Percentiles rank a stretch among this genome's conserved stretches.
Conservation (phyloP, 1,140 invertebrate genomes). For the Chlorops oryzae region DNA sequence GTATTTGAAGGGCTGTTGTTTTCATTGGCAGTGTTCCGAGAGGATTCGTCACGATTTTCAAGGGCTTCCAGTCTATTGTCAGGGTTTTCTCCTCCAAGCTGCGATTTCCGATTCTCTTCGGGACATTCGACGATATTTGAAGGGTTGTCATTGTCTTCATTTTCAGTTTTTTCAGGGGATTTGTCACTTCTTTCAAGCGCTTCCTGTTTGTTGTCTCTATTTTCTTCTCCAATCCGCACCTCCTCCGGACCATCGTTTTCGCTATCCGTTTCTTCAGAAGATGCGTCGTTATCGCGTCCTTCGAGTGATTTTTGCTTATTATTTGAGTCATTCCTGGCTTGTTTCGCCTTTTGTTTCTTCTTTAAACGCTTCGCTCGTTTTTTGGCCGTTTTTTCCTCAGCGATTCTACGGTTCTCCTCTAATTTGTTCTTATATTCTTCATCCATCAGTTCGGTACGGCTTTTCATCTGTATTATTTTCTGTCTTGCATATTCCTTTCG, state of each 20-base stretch:
- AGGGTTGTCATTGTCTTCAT: no score
- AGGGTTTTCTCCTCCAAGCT: neutral
- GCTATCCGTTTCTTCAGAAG: neutral
- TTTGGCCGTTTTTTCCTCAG: constrained; percentile 77
- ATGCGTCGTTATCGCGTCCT: constrained; percentile 7
- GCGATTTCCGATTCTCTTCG: neutral
- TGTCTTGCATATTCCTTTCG: constrained; percentile 92
- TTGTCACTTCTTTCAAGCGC: neutral
- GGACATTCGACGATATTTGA: no score
- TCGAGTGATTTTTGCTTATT: constrained; percentile 20
- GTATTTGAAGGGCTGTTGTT: no score
- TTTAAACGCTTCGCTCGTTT: constrained; percentile 77
- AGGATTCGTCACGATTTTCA: neutral
- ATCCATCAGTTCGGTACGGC: constrained; percentile 69
- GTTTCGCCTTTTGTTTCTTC: constrained; percentile 61
- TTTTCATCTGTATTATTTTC: constrained; percentile 85
- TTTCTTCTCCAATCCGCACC: neutral
- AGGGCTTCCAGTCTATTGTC: neutral
- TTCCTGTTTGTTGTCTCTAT: neutral
- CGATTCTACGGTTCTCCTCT: constrained; percentile 67
- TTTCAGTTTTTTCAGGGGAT: neutral
- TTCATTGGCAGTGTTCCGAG: neutral
- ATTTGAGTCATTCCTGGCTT: constrained; percentile 43
- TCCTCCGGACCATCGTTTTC: neutral
- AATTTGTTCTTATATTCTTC: constrained; percentile 75